Evolutionary conservation across 2,888 invertebrate genomes (phyloP), one percentile per base, ranked within the genome.

Genomic region (Dioctria rufipes): DNA sequence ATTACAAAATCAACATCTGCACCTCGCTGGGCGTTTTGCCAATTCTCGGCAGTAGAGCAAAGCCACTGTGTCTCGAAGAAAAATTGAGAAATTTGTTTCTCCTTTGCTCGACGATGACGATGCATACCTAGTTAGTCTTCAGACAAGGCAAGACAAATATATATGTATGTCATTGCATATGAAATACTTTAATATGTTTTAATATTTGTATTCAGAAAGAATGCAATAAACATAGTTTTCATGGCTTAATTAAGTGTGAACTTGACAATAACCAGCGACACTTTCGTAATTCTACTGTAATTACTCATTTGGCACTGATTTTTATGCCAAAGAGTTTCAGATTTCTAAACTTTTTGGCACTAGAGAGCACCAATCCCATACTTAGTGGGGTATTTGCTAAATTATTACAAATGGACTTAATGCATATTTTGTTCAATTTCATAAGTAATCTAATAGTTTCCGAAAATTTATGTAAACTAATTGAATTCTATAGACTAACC

Each of bases 221-320:
- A 11, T 54, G 4, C 8, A 54, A 8, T 54, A n/a, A 25, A 25
- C 25, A 25, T n/a, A 54, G 11, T 54, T 54, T 25, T n/a, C 73
- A 58, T 40, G 42, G 60, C 73, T 58, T 39, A 60, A 58, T 73
- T 73, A 25, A 25, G 25, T 25, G 42, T 40, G 42, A 42, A 51
- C 58, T 73, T 73, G 73, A 73, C 73, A 73, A 4, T 37, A 11
- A 8, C 54, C 54, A 54, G 11, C 11, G 54, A 54, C 54, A 2
- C 54, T n/a, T 3, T 54, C 6, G 11, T 54, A 54, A 54, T 54
- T 54, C 11, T 11, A 54, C 4, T 54, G 13, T 43, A 73, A 73
- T 73, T 58, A 42, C n/a, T 58, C 42, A 54, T 43, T 73, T 73
- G 73, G 73, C 73, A 73, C 40, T 73, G 60, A 73, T 37, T 39